Evolutionary conservation across 2,113 vertebrate species (phyloP).

Genomic region (Gnathonemus longibarbis): DNA sequence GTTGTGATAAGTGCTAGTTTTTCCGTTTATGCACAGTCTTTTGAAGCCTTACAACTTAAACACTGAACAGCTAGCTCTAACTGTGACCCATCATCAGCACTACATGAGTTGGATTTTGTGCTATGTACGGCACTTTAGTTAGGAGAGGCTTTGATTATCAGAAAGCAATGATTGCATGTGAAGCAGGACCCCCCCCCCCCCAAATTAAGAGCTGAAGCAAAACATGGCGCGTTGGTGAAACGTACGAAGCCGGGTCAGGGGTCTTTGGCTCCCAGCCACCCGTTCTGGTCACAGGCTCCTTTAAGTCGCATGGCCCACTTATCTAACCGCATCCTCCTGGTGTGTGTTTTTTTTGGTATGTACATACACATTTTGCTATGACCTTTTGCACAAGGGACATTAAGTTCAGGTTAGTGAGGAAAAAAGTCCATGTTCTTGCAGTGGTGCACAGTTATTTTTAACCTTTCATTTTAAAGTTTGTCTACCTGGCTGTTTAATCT

Average conservation of each 20-base stretch:
- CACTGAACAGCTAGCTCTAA: neutral
- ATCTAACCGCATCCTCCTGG: neutral
- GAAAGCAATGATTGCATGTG: neutral
- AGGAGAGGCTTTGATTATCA: neutral
- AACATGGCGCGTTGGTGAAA: neutral
- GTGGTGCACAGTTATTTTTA: slow-evolving; percentile 1
- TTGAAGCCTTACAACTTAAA: neutral
- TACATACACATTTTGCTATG: neutral
- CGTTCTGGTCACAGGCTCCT: neutral
- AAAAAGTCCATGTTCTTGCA: neutral
- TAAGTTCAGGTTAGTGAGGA: neutral
- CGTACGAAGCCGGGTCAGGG: neutral
- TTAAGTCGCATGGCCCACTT: neutral
- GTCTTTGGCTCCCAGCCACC: neutral
- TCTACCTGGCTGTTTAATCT: neutral
- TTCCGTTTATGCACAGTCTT: neutral
- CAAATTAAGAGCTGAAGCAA: neutral
- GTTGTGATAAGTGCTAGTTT: neutral
- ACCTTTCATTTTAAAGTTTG: neutral
- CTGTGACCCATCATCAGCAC: neutral
- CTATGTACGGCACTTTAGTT: neutral
- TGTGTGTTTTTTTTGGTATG: neutral
- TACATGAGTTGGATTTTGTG: neutral
- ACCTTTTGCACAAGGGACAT: neutral
- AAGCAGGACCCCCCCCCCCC: neutral